phyloP scores from a whole-genome alignment of 2,888 invertebrate genomes.

The Frankliniella fusca region DNA sequence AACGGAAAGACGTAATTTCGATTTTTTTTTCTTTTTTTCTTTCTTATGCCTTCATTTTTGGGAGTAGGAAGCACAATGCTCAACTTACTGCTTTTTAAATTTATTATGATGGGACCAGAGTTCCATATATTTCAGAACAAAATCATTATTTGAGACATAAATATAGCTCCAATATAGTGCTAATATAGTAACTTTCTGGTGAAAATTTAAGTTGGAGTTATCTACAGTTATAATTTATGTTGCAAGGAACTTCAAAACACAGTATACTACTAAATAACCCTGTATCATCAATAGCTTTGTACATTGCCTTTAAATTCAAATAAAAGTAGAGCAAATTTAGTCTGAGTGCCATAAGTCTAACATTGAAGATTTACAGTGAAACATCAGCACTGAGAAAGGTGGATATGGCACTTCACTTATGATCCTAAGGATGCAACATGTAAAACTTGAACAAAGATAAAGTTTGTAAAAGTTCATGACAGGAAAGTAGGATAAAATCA shows the following conservation, averaged over 20 bases:
- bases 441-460: too few species aligned
- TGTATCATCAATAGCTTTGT: not conserved
- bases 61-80: not conserved
- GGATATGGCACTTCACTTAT: too few species aligned
- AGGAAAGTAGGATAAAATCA: too few species aligned
- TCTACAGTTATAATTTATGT: not conserved
- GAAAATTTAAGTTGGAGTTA: not conserved
- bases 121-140: too few species aligned
- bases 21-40: not conserved
- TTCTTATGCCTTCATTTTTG: not conserved
- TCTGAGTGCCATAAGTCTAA: too few species aligned
- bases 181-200: not conserved
- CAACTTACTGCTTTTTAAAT: too few species aligned
- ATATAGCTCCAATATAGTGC: not conserved
- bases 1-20: not conserved
- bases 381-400: too few species aligned
- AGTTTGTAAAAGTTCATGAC: too few species aligned
- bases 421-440: too few species aligned
- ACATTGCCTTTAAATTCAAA: not conserved
- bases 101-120: not conserved
- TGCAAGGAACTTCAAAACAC: not conserved
- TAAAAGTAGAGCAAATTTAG: not conserved
- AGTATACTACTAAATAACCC: not conserved
- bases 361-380: too few species aligned
- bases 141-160: too few species aligned